Base-by-base conservation (phyloP, 2,797 vertebrate genomes). In the Oreochromis mossambicus region DNA sequence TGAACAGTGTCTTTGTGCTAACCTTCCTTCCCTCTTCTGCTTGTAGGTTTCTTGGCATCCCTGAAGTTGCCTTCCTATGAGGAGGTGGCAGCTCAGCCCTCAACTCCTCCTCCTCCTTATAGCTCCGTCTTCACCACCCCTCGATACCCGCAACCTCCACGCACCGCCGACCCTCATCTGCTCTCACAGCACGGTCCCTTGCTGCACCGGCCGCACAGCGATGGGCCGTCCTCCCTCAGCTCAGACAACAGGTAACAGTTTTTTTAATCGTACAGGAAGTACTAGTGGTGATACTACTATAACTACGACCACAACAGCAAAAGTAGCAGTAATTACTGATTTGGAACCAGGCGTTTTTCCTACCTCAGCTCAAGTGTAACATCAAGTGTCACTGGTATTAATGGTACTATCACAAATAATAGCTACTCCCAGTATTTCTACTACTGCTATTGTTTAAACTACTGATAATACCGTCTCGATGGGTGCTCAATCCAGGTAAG, bases 21-120 rank as follows among this genome's bases (percentile, higher is more conserved):
- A 66, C 14, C 14, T 24, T 8, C 12, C 5, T 26, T 11, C 17
- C 9, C 8, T 76, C 12, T 6, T 10, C 48, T 26, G 13, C 63
- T 38, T 82, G 21, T 19, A 92, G 98, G 98, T 94, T 97, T 98
- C 88, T 92, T 99, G 93, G 97, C 97, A 7, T 96, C 98, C 21
- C 97, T 98, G 88, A 99, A 99, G 95, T 96, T 98, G 63, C 98
- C 98, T 1, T 97, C 98, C 84, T 99, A 99, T 1, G 98, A 99
- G 92, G 98, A 99, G 89, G 98, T 98, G 79, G 97, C 97, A 2
- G 97, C 97, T 41, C 97, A 96, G 48, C 98, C 98, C 3, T 95
- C 96, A 85, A 98, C 97, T 1, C 98, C 98, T 0, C 98, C 98
- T 2, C 98, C 98, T 0, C 98, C 98, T 1, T 99, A 99, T 93